Conservation (phyloP, 2,113 vertebrate species). For the Eublepharis macularius region DNA sequence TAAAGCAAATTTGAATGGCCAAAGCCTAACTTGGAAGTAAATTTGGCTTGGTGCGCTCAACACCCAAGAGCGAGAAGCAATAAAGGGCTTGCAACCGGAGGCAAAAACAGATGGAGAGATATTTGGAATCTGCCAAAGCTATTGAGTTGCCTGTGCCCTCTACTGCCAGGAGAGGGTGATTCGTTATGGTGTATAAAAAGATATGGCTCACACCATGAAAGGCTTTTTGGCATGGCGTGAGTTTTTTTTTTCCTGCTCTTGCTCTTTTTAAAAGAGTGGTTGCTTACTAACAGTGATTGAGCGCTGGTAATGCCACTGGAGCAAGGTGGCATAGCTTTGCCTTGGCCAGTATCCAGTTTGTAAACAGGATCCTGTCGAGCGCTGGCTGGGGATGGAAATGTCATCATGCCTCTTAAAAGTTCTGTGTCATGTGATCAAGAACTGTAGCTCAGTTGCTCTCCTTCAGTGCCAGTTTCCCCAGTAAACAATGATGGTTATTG, state of each 20-base stretch:
- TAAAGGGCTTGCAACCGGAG: slow-evolving; percentile 56
- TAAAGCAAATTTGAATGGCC: slow-evolving; percentile 47
- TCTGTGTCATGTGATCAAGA: slow-evolving; percentile 73
- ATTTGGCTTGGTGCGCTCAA: slow-evolving; percentile 53
- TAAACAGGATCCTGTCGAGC: background rate
- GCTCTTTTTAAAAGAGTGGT: no score
- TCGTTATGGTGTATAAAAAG: slow-evolving; percentile 30
- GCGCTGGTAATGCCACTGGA: background rate
- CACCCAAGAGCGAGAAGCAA: slow-evolving; percentile 59
- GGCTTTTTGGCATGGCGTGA: background rate
- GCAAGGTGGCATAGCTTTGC: background rate
- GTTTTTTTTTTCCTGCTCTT: background rate
- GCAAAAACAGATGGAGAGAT: slow-evolving; percentile 52
- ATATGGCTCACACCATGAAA: background rate
- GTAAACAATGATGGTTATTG: slow-evolving; percentile 54
- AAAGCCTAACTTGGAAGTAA: slow-evolving; percentile 65
- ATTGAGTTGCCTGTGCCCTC: slow-evolving; percentile 43
- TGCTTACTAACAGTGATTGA: background rate
- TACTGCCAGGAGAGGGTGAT: slow-evolving; percentile 1
- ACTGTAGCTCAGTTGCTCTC: slow-evolving; percentile 53
- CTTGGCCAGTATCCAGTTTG: background rate
- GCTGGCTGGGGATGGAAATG: background rate
- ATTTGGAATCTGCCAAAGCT: slow-evolving; percentile 61
- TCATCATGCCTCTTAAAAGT: background rate
- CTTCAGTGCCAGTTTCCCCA: slow-evolving; percentile 71